Base-by-base conservation (phyloP, 2,888 invertebrate species). In the Cheilosia soror region DNA sequence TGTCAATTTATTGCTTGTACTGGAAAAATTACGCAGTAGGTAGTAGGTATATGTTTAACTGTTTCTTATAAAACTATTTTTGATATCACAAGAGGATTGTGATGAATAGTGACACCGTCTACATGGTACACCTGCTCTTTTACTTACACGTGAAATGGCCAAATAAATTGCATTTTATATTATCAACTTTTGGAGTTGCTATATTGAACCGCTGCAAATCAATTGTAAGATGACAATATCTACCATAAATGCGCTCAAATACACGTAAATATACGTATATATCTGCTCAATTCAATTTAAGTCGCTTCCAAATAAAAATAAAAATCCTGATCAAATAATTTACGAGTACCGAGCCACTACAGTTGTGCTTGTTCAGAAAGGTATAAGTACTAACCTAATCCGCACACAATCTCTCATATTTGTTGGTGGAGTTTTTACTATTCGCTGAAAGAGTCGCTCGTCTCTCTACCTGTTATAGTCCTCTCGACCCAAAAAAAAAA, bases 321-420 rank as follows among this genome's bases (percentile, higher is more conserved):
- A 76, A 58, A 77, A 71, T 72, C 65, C 20, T 53, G 51, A 77
- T 51, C 58, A 72, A 44, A 81, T 44, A 81, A 71, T 58, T 65
- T 65, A 65, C 51, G 57, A 63, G 6, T 11, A 37, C 31, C 33
- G 57, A 53, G 5, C 2, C 15, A 11, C n/a, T 13, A 33, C 33
- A 47, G 20, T 65, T 44, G 44, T 44, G 44, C 63, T 33, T 57
- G 40, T 29, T 31, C 13, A 66, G 47, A 37, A 47, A 37, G 15
- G 31, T 7, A 40, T 44, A 44, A 44, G 44, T 15, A 37, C 37
- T 4, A 11, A 37, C 37, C 9, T 37, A 44, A 44, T 44, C 44
- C 44, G 44, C 44, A n/a, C 15, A 44, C 49, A 49, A 71, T 51
- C 11, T 40, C 53, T 40, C 53, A 27, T 68, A 62, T 53, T 33